phyloP scores from a whole-genome alignment of 2,797 vertebrate genomes.

The Rhinogobio ventralis region DNA sequence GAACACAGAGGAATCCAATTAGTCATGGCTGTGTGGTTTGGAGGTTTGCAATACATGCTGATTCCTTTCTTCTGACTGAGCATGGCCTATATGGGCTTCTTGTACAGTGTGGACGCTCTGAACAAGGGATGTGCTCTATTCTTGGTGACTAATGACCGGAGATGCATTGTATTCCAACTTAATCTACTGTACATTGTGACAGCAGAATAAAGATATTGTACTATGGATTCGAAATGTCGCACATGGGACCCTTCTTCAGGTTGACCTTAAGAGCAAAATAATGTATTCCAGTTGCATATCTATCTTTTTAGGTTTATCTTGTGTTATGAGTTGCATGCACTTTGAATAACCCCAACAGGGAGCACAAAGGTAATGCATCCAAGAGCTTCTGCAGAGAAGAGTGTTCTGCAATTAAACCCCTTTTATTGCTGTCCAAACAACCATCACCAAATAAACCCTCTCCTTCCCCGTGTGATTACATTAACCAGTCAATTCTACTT shows the following conservation, averaged over 20 bases:
- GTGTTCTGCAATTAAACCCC: slow-evolving; percentile 3
- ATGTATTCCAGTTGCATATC: slow-evolving; percentile 52
- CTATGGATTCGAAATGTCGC: background rate
- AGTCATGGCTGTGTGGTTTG: slow-evolving; percentile 57
- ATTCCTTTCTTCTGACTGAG: background rate
- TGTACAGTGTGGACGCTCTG: background rate
- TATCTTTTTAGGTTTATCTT: slow-evolving; percentile 29
- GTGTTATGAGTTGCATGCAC: slow-evolving; percentile 45
- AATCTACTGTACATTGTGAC: slow-evolving; percentile 22
- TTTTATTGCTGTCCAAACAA: slow-evolving; percentile 34
- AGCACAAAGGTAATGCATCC: slow-evolving; percentile 45
- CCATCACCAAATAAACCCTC: slow-evolving; percentile 22
- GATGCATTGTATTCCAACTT: slow-evolving; percentile 25
- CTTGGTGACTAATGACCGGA: slow-evolving; percentile 14
- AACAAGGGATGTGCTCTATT: slow-evolving; percentile 15
- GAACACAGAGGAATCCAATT: slow-evolving; percentile 58
- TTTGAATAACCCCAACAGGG: slow-evolving; percentile 51
- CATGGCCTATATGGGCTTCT: slow-evolving; percentile 10
- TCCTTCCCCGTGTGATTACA: slow-evolving; percentile 39
- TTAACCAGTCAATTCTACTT: slow-evolving; percentile 55
- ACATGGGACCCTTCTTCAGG: slow-evolving; percentile 33
- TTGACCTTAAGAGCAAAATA: slow-evolving; percentile 39
- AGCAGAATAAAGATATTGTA: slow-evolving; percentile 23
- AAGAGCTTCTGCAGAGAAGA: slow-evolving; percentile 17
- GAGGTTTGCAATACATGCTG: slow-evolving; percentile 37